These are phyloP conservation scores for Idaea dimidiata DNA, from an alignment of 2,888 invertebrate species.

Conservation along the genomic window DNA sequence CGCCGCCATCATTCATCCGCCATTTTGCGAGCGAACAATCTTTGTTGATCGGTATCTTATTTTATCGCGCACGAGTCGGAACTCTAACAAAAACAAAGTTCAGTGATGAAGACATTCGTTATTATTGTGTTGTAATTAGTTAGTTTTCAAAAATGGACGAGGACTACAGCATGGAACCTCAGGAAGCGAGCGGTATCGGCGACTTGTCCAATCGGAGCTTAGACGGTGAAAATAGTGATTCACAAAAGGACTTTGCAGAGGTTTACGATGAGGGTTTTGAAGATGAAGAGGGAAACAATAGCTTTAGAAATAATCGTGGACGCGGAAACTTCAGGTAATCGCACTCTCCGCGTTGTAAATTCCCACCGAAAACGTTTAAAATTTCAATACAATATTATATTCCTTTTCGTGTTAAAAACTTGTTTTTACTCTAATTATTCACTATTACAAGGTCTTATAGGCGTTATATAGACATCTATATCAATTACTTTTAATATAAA, in stretches of 20 bases:
- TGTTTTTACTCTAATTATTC: not conserved
- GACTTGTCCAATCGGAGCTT: constrained; percentile 31
- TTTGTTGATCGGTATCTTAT: constrained; percentile 15
- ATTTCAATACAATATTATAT: no score
- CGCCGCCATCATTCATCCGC: constrained; percentile 9
- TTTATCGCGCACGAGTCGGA: constrained; percentile 29
- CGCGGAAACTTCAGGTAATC: constrained; percentile 68
- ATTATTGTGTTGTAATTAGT: constrained; percentile 35
- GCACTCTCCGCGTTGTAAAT: not conserved
- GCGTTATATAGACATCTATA: not conserved
- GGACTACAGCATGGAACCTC: constrained; percentile 62
- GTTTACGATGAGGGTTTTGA: constrained; percentile 64
- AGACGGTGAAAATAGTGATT: constrained; percentile 49
- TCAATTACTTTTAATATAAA: not conserved
- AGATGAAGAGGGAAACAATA: constrained; percentile 62
- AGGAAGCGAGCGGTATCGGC: constrained; percentile 54
- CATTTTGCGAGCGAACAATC: constrained; percentile 17
- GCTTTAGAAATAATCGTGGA: constrained; percentile 61
- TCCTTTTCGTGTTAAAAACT: not conserved
- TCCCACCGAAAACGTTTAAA: not conserved
- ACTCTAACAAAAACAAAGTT: constrained; percentile 33
- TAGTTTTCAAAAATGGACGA: constrained; percentile 59
- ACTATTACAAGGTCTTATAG: no score
- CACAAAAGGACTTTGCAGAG: constrained; percentile 63
- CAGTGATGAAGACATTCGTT: constrained; percentile 61